phyloP scores from a whole-genome alignment of 2,113 vertebrate species.

The Brachyhypopomus occidentalis region DNA sequence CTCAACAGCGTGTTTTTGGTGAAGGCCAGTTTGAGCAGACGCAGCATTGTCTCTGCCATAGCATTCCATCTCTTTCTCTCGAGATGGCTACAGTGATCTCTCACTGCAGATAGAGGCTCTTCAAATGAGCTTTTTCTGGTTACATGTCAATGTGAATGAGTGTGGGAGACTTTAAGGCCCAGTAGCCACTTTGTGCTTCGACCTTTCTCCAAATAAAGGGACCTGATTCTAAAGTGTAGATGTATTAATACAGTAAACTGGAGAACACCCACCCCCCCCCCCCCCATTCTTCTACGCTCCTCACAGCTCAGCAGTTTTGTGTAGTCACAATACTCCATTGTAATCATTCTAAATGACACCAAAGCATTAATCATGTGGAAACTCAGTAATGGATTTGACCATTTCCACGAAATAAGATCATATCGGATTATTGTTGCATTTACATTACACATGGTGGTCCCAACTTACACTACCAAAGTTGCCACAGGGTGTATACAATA shows the following conservation, averaged over 20 bases:
- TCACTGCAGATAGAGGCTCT: not conserved
- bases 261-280: not conserved
- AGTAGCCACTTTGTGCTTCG: no score
- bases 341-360: conserved; percentile 1
- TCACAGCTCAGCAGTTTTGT: not conserved
- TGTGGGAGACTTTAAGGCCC: not conserved
- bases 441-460: not conserved
- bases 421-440: not conserved
- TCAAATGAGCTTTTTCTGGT: not conserved
- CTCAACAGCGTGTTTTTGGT: conserved; percentile 12
- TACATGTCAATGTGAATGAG: not conserved
- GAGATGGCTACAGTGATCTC: not conserved
- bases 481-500: not conserved
- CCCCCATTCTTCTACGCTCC: not conserved
- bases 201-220: no score
- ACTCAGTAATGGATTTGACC: not conserved
- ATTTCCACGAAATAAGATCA: not conserved
- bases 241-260: no score
- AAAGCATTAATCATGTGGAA: conserved; percentile 1
- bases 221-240: no score
- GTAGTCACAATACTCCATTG: not conserved
- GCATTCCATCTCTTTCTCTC: conserved; percentile 31
- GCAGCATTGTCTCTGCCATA: conserved; percentile 33
- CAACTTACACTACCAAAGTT: not conserved
- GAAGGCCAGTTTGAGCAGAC: conserved; percentile 28